These are phyloP conservation scores for Hydractinia symbiolongicarpus DNA, from an alignment of 30 jellyfish, hydroid and myxozoan species.

Conservation along the genomic window DNA sequence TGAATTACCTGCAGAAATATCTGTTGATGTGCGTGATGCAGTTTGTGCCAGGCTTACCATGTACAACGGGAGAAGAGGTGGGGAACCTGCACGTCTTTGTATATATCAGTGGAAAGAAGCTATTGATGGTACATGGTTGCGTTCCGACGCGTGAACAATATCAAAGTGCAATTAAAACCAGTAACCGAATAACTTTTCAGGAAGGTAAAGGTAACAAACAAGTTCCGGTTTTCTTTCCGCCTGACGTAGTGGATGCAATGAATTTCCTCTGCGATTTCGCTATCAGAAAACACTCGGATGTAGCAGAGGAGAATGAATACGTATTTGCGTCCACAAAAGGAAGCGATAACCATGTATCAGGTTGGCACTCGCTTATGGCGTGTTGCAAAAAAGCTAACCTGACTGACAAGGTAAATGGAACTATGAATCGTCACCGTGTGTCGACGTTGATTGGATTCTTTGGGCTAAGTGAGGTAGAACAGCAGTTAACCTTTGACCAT, in stretches of 20 bases:
- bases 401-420: neutral
- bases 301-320: neutral
- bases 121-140: constrained; percentile 20
- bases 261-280: neutral
- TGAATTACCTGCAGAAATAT: too few relatives aligned
- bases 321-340: neutral
- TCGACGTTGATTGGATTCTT: neutral
- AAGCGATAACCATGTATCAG: neutral
- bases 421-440: constrained; percentile 12
- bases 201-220: constrained; percentile 30
- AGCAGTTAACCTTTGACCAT: too few relatives aligned
- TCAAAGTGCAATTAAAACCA: neutral
- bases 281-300: neutral
- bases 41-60: too few relatives aligned
- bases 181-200: neutral
- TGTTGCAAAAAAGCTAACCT: constrained; percentile 5
- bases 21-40: too few relatives aligned
- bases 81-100: too few relatives aligned
- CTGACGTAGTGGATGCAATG: constrained; percentile 2
- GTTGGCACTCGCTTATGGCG: constrained; percentile 1
- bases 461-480: neutral
- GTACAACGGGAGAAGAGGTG: too few relatives aligned
- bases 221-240: constrained; percentile 25
- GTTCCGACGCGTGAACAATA: constrained; percentile 6
- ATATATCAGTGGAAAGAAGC: constrained; percentile 19